Conservation (phyloP, 2,888 invertebrate species). For the Sturmia bella region DNA sequence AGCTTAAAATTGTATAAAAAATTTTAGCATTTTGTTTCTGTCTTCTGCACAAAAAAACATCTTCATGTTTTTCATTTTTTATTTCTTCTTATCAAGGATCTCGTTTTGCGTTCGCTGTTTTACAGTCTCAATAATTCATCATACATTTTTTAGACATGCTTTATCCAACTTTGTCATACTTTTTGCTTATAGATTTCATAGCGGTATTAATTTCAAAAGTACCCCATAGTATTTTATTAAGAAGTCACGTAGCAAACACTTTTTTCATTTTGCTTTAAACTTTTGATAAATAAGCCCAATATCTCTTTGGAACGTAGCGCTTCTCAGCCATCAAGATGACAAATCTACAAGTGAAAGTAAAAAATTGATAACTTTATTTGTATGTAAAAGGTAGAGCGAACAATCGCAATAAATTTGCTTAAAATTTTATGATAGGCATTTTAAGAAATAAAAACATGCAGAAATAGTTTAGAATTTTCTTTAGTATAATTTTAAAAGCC, state of each 20-base stretch:
- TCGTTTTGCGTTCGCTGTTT: conserved; percentile 13
- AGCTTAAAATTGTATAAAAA: conserved; percentile 29
- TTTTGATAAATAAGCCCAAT: conserved; percentile 26
- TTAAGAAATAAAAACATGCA: too few relatives aligned
- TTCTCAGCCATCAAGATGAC: conserved; percentile 2
- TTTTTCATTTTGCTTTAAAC: conserved; percentile 47
- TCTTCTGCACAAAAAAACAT: conserved; percentile 17
- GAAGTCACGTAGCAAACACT: conserved; percentile 58
- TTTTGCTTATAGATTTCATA: conserved; percentile 24
- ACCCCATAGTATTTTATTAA: conserved; percentile 15
- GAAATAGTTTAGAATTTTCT: too few relatives aligned
- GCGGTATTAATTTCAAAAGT: conserved; percentile 40
- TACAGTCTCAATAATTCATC: conserved; percentile 2
- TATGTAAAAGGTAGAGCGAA: too few relatives aligned
- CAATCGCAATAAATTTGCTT: too few relatives aligned
- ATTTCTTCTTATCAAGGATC: conserved; percentile 4
- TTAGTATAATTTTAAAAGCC: too few relatives aligned
- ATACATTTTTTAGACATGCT: conserved; percentile 10
- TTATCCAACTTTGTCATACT: conserved; percentile 22
- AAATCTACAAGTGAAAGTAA: conserved; percentile 39
- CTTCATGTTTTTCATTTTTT: conserved; percentile 45
- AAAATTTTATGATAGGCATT: too few relatives aligned
- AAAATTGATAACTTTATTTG: background rate
- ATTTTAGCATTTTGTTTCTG: conserved; percentile 55
- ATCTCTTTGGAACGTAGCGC: conserved; percentile 17